Conservation (phyloP, 2,113 vertebrate genomes). For the Burhinus bistriatus region DNA sequence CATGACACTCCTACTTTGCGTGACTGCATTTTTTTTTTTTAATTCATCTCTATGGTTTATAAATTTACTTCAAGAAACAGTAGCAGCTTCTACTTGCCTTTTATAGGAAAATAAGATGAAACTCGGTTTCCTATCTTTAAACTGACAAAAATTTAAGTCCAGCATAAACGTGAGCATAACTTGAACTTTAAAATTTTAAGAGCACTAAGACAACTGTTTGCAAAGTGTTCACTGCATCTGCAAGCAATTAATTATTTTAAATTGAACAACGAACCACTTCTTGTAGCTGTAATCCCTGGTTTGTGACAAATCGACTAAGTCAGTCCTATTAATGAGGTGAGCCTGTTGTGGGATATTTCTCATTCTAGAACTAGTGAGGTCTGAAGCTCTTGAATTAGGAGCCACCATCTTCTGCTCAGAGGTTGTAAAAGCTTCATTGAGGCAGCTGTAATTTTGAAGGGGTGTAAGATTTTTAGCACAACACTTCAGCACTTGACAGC, state of each 20-base stretch:
- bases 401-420: background rate
- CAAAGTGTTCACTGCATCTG: background rate
- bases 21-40: background rate
- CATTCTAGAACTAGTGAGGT: background rate
- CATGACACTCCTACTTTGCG: background rate
- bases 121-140: background rate
- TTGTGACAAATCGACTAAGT: slow-evolving; percentile 30
- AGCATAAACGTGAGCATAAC: background rate
- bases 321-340: background rate
- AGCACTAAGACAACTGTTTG: background rate
- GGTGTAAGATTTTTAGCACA: background rate
- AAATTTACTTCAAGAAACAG: background rate
- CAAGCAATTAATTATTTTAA: slow-evolving; percentile 21
- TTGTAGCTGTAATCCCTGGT: background rate
- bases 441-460: background rate
- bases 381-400: background rate
- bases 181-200: background rate
- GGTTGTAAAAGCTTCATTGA: background rate
- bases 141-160: background rate
- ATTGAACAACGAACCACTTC: background rate
- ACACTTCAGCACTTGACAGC: background rate
- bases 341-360: background rate
- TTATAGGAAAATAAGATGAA: background rate
- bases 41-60: background rate
- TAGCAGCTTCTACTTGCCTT: background rate